Evolutionary conservation across 2,113 vertebrate genomes (phyloP).

Genomic region (Cheilinus undulatus): DNA sequence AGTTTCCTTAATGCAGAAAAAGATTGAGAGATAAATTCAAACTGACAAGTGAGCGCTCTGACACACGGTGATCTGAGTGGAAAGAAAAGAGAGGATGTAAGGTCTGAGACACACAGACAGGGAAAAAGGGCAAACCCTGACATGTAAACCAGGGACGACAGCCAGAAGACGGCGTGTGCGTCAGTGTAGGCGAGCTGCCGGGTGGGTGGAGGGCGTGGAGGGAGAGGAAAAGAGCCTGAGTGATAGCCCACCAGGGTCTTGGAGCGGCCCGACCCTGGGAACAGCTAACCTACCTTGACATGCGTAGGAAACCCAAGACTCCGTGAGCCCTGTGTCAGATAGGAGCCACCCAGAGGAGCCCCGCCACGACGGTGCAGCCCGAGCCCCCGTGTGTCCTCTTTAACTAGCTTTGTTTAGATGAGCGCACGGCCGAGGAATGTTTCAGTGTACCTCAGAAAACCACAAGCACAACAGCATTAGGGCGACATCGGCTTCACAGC

Average conservation of each 20-base stretch:
- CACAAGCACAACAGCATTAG: conserved; percentile 79
- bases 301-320: conserved; percentile 83
- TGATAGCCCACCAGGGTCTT: conserved; percentile 81
- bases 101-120: conserved; percentile 37
- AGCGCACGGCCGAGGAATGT: conserved; percentile 82
- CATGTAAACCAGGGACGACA: conserved; percentile 51
- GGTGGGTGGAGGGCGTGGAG: conserved; percentile 48
- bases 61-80: conserved; percentile 45
- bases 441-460: conserved; percentile 77
- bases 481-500: conserved; percentile 61
- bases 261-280: conserved; percentile 60
- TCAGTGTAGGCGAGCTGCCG: conserved; percentile 44
- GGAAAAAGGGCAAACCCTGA: conserved; percentile 45
- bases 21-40: conserved; percentile 44
- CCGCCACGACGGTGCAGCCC: conserved; percentile 66
- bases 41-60: conserved; percentile 46
- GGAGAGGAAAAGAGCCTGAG: conserved; percentile 54
- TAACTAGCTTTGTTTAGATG: conserved; percentile 86
- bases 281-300: conserved; percentile 85
- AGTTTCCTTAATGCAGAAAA: conserved; percentile 20
- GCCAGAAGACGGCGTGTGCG: conserved; percentile 54
- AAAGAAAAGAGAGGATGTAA: conserved; percentile 43
- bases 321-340: conserved; percentile 72
- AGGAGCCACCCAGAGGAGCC: conserved; percentile 81
- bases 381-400: conserved; percentile 72